Conservation (phyloP, 2,888 invertebrate genomes). For the Pedicia rivosa region DNA sequence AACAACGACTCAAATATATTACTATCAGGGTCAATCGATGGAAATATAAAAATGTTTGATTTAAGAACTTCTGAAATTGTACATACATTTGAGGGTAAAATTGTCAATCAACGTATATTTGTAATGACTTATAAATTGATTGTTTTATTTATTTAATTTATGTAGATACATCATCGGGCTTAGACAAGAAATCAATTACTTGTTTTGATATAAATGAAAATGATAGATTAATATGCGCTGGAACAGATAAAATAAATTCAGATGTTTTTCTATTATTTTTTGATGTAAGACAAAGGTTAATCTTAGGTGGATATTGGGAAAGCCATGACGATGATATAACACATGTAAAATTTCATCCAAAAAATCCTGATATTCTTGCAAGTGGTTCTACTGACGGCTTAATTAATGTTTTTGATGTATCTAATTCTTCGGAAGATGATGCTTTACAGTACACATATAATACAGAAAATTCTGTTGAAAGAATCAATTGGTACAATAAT, state of each 20-base stretch:
- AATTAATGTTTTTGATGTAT: slow-evolving; percentile 68
- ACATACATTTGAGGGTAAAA: slow-evolving; percentile 30
- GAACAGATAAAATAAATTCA: slow-evolving; percentile 50
- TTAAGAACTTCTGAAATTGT: slow-evolving; percentile 32
- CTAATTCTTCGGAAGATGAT: slow-evolving; percentile 57
- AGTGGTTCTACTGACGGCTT: slow-evolving; percentile 73
- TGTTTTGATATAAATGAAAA: slow-evolving; percentile 61
- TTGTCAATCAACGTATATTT: slow-evolving; percentile 3
- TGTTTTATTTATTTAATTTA: background rate
- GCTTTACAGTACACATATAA: slow-evolving; percentile 64
- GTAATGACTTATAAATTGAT: slow-evolving; percentile 5
- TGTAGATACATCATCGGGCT: slow-evolving; percentile 12
- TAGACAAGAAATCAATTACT: slow-evolving; percentile 38
- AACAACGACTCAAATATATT: slow-evolving; percentile 19
- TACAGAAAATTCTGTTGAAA: slow-evolving; percentile 59
- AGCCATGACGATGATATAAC: slow-evolving; percentile 72
- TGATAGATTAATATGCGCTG: slow-evolving; percentile 53
- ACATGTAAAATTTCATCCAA: slow-evolving; percentile 54
- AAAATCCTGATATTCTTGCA: slow-evolving; percentile 45
- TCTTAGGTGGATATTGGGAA: slow-evolving; percentile 69
- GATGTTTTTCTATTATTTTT: slow-evolving; percentile 68
- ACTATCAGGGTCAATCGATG: slow-evolving; percentile 21
- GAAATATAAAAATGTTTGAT: slow-evolving; percentile 23
- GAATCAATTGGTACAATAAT: slow-evolving; percentile 38
- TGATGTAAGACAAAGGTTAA: slow-evolving; percentile 46